phyloP scores from a whole-genome alignment of 2,888 invertebrate species.

The Acronicta psi region DNA sequence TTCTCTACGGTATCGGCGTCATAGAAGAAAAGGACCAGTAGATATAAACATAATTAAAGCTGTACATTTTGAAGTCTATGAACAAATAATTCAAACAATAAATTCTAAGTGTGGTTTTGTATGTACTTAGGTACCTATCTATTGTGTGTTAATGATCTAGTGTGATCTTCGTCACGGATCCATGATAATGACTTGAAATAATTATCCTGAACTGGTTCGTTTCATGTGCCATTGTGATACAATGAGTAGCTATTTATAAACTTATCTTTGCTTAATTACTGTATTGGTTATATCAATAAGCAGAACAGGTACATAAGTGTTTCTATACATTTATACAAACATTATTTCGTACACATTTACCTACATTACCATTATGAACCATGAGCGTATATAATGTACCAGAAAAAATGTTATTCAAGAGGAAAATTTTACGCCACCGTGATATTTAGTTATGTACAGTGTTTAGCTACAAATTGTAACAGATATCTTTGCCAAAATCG shows the following conservation, averaged over 20 bases:
- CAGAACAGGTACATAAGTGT: background rate
- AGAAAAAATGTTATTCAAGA: constrained; percentile 8
- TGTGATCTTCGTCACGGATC: constrained; percentile 16
- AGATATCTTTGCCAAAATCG: constrained; percentile 15
- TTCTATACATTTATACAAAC: background rate
- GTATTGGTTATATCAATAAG: background rate
- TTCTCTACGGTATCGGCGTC: no score
- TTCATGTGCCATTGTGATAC: constrained; percentile 32
- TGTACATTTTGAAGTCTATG: no score
- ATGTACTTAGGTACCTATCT: background rate
- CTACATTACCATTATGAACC: background rate
- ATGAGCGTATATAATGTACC: background rate
- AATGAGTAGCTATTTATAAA: constrained; percentile 16
- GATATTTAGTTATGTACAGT: background rate
- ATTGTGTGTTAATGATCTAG: constrained; percentile 7
- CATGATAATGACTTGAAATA: constrained; percentile 22
- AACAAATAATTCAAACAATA: no score
- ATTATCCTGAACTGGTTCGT: constrained; percentile 36
- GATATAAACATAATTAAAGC: no score
- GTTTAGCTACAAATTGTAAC: constrained; percentile 11
- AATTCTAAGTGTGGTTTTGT: no score
- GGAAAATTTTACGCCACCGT: constrained; percentile 5
- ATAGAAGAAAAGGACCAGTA: no score
- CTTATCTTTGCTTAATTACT: background rate
- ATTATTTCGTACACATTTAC: constrained; percentile 5